Base-by-base conservation (phyloP, 2,113 vertebrate species). In the Engystomops pustulosus region DNA sequence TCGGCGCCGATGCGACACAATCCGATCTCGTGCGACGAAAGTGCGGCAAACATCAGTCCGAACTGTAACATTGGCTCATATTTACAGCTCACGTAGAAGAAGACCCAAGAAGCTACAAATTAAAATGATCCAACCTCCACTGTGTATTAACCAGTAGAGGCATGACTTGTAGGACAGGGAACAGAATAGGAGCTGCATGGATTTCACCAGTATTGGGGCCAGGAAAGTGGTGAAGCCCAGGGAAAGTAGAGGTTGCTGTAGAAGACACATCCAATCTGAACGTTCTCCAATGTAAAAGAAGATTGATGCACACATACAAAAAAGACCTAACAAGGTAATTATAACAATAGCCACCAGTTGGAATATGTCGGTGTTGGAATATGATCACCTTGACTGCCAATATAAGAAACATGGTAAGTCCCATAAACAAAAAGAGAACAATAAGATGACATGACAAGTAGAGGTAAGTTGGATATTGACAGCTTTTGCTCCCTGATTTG, bases 11-110 rank as follows among this genome's bases (percentile, higher is more conserved):
- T 89, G 98, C 94, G 69, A 96, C 93, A 0, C 95, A 91, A n/a
- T 72, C 96, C 94, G 0, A 93, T 23, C 27, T 95, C 95, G 84
- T 97, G 95, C 96, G 94, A 96, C 95, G 89, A 98, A 99, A 0
- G 95, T 97, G 90, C 94, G 44, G 89, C 87, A 0, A 96, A 94
- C 87, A 96, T 87, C 6, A 97, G 11, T 20, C 88, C 86, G 0
- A 96, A 92, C 75, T 90, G 91, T 0, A 49, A 0, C 90, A 95
- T 91, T 32, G 95, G 92, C 1, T 6, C 5, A 0, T 91, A 49
- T 0, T 76, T 88, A n/a, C 97, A 99, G 23, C 91, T 83, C 38
- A 83, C 25, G 23, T 65, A 75, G n/a, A 83, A 34, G 3, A 58
- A 12, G 55, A 36, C 72, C 71, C 6, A 84, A 14, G 18, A 67